Evolutionary conservation across 1,140 invertebrate species (phyloP).

Genomic region (Apis cerana): DNA sequence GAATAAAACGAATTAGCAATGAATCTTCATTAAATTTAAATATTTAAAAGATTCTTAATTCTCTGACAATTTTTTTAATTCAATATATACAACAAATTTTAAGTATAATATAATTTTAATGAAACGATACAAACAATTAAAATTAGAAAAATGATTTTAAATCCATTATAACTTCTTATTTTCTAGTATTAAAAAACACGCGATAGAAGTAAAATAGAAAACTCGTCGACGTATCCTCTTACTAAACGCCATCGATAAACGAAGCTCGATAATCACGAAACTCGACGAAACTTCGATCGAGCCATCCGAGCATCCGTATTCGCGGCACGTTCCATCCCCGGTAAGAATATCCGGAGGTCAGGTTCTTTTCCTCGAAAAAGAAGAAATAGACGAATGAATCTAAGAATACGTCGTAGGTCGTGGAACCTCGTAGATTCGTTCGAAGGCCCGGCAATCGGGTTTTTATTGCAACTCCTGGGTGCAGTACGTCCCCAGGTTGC

Average conservation of each 20-base stretch:
- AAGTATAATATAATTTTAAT: too few relatives aligned
- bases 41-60: too few relatives aligned
- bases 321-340: constrained; percentile 41
- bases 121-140: too few relatives aligned
- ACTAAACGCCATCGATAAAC: constrained; percentile 2
- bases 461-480: constrained; percentile 50
- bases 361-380: constrained; percentile 24
- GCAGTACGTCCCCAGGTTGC: background rate
- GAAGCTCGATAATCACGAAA: constrained; percentile 28
- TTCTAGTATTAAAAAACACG: background rate
- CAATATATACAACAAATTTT: too few relatives aligned
- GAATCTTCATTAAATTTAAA: too few relatives aligned
- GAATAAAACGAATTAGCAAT: too few relatives aligned
- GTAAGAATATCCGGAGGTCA: constrained; percentile 47
- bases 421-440: constrained; percentile 51
- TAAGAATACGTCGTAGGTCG: constrained; percentile 55
- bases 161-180: too few relatives aligned
- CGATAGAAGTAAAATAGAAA: background rate
- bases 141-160: too few relatives aligned
- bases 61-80: too few relatives aligned
- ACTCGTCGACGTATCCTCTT: background rate
- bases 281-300: background rate
- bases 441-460: constrained; percentile 52
- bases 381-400: constrained; percentile 63
- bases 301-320: constrained; percentile 12